Base-by-base conservation (phyloP, 1,140 invertebrate genomes). In the Drosophila paulistorum region DNA sequence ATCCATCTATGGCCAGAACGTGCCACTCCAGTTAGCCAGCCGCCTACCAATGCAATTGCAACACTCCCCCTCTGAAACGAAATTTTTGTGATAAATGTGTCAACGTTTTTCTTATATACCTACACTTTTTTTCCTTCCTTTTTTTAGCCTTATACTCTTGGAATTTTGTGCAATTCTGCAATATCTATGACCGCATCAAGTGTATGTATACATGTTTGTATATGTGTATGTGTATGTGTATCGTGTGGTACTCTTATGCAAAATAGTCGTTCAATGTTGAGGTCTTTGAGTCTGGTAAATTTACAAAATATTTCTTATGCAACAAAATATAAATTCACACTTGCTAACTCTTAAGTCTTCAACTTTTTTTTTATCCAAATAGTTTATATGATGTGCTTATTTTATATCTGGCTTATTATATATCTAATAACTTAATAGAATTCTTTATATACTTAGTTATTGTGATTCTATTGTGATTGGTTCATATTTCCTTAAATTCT, bases 31-130 rank as follows among this genome's bases (percentile, higher is more conserved):
- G 45, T 51, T 51, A 51, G 71, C 65, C 65, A 61, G 55, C 48
- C 68, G 58, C 2, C 63, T 74, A 51, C 75, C 45, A 79, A 71
- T 81, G 65, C 70, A 78, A 84, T 81, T 81, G 70, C 65, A 69
- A 51, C 9, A 14, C 10, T 17, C 17, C 17, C 17, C 17, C 17
- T 17, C 55, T 68, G 55, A 35, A 67, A 51, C 37, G 41, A 23
- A 54, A 64, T 41, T 69, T 76, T 70, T 70, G 33, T 77, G 62
- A 63, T 67, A 58, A 64, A 71, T 74, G 65, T 71, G 66, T 77
- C 71, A 63, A 64, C 54, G 71, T 62, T 62, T 45, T 20, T 51
- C 9, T 51, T 51, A 14, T n/a, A 23, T 51, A 10, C 30, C 30
- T 30, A 30, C 30, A 7, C 14, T 17, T 20, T 48, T 17, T 48